Conservation (phyloP, 2,888 invertebrate genomes). For the Labia minor region DNA sequence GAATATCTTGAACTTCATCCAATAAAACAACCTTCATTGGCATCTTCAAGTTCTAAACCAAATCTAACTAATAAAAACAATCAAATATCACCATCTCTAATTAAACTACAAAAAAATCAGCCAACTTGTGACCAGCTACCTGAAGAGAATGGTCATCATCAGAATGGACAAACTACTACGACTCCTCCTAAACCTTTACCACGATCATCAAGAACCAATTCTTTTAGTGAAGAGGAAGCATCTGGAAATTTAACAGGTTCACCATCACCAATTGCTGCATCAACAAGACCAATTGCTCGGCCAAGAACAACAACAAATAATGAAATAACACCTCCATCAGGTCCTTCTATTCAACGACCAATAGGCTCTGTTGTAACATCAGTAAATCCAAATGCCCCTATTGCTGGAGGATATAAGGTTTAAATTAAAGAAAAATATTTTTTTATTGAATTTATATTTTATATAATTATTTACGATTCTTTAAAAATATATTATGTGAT, state of each 20-base stretch:
- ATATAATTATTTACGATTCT: conserved; percentile 27
- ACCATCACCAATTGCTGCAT: conserved; percentile 1
- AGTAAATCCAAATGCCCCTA: conserved; percentile 43
- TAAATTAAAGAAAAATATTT: conserved; percentile 28
- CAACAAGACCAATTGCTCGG: conserved; percentile 53
- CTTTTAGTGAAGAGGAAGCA: conserved; percentile 55
- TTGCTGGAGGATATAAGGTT: conserved; percentile 65
- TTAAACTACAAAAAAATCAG: not conserved
- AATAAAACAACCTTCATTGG: not conserved
- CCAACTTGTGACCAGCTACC: not conserved
- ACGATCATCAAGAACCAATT: conserved; percentile 57
- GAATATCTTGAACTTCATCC: not conserved
- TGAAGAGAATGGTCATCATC: conserved; percentile 23
- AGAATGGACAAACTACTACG: conserved; percentile 23
- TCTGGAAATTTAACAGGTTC: not conserved
- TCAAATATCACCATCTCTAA: not conserved
- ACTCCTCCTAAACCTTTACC: conserved; percentile 68
- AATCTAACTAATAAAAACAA: not conserved
- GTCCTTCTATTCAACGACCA: not conserved
- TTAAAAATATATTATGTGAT: too few relatives aligned
- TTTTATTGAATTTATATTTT: conserved; percentile 27
- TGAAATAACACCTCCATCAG: conserved; percentile 28
- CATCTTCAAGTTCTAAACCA: not conserved
- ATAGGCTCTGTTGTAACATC: conserved; percentile 42
- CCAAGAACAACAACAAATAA: conserved; percentile 57